phyloP scores from a whole-genome alignment of 2,888 invertebrate species.

The Xestia rhomboidea region DNA sequence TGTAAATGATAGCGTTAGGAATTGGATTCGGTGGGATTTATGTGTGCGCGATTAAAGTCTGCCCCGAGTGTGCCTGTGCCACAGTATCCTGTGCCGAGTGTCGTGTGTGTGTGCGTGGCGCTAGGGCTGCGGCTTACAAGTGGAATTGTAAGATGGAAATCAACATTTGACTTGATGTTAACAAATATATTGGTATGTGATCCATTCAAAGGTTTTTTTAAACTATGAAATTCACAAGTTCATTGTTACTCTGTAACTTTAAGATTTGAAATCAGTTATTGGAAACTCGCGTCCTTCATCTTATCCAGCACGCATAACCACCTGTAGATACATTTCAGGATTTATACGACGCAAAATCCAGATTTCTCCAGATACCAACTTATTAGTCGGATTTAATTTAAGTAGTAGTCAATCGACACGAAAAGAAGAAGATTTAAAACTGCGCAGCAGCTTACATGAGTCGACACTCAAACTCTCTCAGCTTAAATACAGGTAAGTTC shows the following conservation, averaged over 20 bases:
- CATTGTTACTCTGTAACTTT: background rate
- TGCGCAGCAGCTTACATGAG: too few species aligned
- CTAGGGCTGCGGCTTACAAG: constrained; percentile 47
- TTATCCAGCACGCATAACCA: too few species aligned
- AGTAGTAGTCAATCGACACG: too few species aligned
- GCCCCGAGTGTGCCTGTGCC: constrained; percentile 64
- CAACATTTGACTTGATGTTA: background rate
- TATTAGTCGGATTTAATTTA: too few species aligned
- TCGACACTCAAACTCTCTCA: too few species aligned
- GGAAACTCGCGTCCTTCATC: too few species aligned
- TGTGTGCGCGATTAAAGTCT: constrained; percentile 74
- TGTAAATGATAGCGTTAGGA: constrained; percentile 77
- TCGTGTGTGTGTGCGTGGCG: constrained; percentile 44
- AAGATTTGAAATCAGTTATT: background rate
- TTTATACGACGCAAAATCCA: too few species aligned
- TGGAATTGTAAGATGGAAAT: background rate
- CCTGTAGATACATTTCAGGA: too few species aligned
- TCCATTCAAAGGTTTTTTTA: background rate
- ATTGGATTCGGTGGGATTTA: constrained; percentile 76
- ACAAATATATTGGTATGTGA: background rate
- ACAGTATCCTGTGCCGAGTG: constrained; percentile 22
- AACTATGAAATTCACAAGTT: background rate
- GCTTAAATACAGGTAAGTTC: too few species aligned
- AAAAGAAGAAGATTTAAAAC: too few species aligned
- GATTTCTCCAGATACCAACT: too few species aligned